Conservation (phyloP, 2,797 vertebrate genomes). For the Helostoma temminkii region DNA sequence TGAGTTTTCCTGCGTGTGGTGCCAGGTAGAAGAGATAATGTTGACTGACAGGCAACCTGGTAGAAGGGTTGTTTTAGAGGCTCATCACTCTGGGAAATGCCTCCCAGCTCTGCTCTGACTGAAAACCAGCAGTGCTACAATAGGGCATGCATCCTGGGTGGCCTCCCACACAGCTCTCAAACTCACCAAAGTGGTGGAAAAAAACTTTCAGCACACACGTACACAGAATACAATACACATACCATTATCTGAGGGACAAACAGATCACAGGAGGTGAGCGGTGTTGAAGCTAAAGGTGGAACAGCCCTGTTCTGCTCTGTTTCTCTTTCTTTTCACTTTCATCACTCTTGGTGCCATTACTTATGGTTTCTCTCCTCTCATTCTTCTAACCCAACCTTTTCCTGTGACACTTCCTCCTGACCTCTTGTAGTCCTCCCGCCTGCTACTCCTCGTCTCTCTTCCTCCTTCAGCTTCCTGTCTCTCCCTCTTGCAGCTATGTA, state of each 20-base stretch:
- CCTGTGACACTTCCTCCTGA: constrained; percentile 52
- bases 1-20: constrained; percentile 25
- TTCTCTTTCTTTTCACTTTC: constrained; percentile 15
- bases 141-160: constrained; percentile 61
- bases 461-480: constrained; percentile 3
- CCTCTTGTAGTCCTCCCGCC: constrained; percentile 62
- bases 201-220: neutral
- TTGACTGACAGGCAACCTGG: constrained; percentile 64
- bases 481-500: constrained; percentile 13
- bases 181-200: constrained; percentile 10
- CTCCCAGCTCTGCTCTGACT: constrained; percentile 47
- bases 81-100: constrained; percentile 60
- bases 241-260: constrained; percentile 32
- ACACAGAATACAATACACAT: constrained; percentile 9
- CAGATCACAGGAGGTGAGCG: constrained; percentile 61
- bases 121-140: constrained; percentile 34
- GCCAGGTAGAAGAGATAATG: constrained; percentile 32
- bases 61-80: constrained; percentile 62
- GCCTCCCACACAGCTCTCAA: constrained; percentile 14
- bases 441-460: constrained; percentile 38
- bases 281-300: constrained; percentile 61
- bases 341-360: constrained; percentile 29
- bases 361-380: constrained; percentile 23
- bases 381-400: constrained; percentile 37
- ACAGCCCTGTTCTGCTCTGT: constrained; percentile 27